Base-by-base conservation (phyloP, 2,888 invertebrate genomes). In the Chaetoderma sp. region DNA sequence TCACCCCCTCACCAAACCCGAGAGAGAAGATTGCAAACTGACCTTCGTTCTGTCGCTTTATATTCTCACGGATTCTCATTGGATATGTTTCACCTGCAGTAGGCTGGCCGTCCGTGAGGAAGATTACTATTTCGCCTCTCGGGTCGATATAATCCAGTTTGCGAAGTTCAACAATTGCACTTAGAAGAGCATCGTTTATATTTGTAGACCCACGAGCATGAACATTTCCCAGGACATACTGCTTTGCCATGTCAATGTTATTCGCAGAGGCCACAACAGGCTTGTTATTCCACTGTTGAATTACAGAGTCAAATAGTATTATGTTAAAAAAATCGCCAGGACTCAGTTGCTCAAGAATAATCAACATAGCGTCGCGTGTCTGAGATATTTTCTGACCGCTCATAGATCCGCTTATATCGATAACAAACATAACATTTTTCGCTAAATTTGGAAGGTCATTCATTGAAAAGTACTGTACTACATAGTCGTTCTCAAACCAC, bases 351-450 rank as follows among this genome's bases (percentile, higher is more conserved):
- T 86, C 85, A n/a, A 93, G 87, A 68, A 93, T 92, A 52, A 89
- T 89, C 67, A 88, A 85, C 91, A 93, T 92, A 27, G 93, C 92
- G 62, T 90, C 89, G 60, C 64, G 89, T 18, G 92, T 86, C 84
- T 93, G 92, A 23, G 87, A 83, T 45, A 93, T 89, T 86, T 92
- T 92, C 59, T 88, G 88, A 27, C 91, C 92, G 73, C 88, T 87
- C 93, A 93, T 93, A 60, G 92, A 92, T 13, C 92, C 92, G 36
- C 92, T 92, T 0, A 91, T 90, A 81, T 93, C 93, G 78, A 93
- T 87, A 27, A 93, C 91, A 81, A 93, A 93, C 13, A 92, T 89
- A 1, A 91, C 90, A 76, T 91, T 90, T 82, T 93, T 93, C 0
- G 63, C 56, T 23, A 79, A 44, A 1, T 63, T 49, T 5, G 59